These are phyloP conservation scores for Oconnorella tubifera DNA, from an alignment of 2,888 invertebrate genomes.

Conservation along the genomic window DNA sequence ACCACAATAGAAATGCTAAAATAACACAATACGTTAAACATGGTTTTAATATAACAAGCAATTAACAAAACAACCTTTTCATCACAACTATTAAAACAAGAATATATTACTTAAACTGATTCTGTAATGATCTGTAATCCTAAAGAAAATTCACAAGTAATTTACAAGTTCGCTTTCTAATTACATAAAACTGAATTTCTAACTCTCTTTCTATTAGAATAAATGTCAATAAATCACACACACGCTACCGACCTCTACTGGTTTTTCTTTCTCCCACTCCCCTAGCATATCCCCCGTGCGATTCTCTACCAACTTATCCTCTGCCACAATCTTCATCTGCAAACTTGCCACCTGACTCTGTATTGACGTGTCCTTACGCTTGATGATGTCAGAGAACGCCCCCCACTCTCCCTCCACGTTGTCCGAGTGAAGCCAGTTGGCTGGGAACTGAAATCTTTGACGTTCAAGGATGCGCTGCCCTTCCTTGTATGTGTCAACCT, in stretches of 20 bases:
- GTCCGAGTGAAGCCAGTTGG: constrained; percentile 95
- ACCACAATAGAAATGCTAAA: too few relatives aligned
- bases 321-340: constrained; percentile 96
- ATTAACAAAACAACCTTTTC: too few relatives aligned
- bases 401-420: constrained; percentile 99
- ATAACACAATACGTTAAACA: too few relatives aligned
- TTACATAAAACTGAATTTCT: too few relatives aligned
- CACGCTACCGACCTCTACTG: constrained; percentile 67
- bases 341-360: constrained; percentile 61
- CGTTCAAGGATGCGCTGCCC: constrained; percentile 94
- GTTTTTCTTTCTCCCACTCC: constrained; percentile 98
- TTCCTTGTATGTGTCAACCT: constrained; percentile 69
- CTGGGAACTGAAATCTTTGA: constrained; percentile 96
- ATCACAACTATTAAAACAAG: too few relatives aligned
- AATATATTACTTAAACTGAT: too few relatives aligned
- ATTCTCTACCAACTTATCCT: constrained; percentile 95
- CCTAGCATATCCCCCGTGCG: constrained; percentile 86
- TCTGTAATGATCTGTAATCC: too few relatives aligned
- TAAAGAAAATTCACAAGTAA: too few relatives aligned
- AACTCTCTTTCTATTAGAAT: too few relatives aligned
- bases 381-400: constrained; percentile 97
- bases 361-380: constrained; percentile 80
- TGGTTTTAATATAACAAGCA: too few relatives aligned
- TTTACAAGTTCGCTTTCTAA: too few relatives aligned
- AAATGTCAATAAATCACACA: constrained; percentile 1